Evolutionary conservation across 2,113 vertebrate genomes (phyloP).

Genomic region (Tricholaema leucomelas): DNA sequence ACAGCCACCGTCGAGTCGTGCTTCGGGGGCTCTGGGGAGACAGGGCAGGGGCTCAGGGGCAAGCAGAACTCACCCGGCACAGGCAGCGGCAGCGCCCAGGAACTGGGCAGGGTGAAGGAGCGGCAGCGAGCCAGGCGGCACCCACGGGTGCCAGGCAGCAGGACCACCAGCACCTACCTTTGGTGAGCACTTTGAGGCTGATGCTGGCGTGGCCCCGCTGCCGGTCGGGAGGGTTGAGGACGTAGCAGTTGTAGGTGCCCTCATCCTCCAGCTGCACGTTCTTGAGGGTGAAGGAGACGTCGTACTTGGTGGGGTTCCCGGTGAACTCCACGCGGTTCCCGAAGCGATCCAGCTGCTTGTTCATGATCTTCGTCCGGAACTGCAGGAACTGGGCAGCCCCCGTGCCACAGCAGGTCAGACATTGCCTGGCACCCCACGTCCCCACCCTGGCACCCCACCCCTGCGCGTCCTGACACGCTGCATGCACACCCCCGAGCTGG

Average conservation of each 20-base stretch:
- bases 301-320: constrained; percentile 90
- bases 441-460: neutral
- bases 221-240: constrained; percentile 93
- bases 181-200: constrained; percentile 82
- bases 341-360: constrained; percentile 82
- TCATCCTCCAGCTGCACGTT: constrained; percentile 86
- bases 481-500: neutral
- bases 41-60: neutral
- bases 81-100: neutral
- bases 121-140: neutral
- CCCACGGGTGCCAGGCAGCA: neutral
- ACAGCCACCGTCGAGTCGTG: constrained; percentile 93
- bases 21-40: constrained; percentile 84
- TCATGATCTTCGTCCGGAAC: constrained; percentile 86
- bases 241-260: constrained; percentile 90
- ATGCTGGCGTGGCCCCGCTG: constrained; percentile 84
- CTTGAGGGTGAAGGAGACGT: constrained; percentile 89
- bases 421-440: rapidly evolving
- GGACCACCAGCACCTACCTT: constrained; percentile 78
- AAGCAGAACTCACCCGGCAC: neutral
- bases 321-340: constrained; percentile 88
- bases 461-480: rapidly evolving
- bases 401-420: neutral
- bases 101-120: neutral
- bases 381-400: constrained; percentile 82